phyloP scores from a whole-genome alignment of 2,113 vertebrate genomes.

The Globicephala melas region DNA sequence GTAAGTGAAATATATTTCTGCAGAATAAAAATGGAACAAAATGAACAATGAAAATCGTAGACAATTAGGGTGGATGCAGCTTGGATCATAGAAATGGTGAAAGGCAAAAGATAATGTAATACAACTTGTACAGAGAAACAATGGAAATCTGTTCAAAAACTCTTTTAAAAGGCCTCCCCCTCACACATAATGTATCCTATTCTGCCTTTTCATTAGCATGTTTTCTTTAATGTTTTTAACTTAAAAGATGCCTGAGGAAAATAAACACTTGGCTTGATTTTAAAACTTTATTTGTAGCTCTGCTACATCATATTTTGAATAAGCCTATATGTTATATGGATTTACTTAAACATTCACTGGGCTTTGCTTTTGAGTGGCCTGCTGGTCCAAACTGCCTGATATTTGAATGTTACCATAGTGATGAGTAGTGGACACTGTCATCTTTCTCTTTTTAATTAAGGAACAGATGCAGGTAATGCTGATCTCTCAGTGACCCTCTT shows the following conservation, averaged over 20 bases:
- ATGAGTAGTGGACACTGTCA: conserved; percentile 81
- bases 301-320: neutral
- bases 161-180: neutral
- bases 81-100: neutral
- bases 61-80: conserved; percentile 13
- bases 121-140: neutral
- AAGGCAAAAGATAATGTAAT: conserved; percentile 53
- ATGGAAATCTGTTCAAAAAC: neutral
- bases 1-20: conserved; percentile 68
- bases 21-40: conserved; percentile 74
- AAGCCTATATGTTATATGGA: neutral
- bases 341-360: neutral
- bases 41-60: conserved; percentile 52
- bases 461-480: conserved; percentile 79
- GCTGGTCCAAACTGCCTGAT: conserved; percentile 60
- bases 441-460: conserved; percentile 82
- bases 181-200: neutral
- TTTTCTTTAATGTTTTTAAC: conserved; percentile 33
- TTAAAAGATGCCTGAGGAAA: neutral
- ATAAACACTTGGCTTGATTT: neutral
- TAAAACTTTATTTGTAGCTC: neutral
- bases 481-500: conserved; percentile 83
- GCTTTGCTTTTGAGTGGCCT: conserved; percentile 10
- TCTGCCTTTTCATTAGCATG: neutral
- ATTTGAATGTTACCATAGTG: conserved; percentile 82